A percentile compares a stretch with the other conserved stretches of the same genome.
phyloP scores from a whole-genome alignment of 2,113 vertebrate genomes.

The Ptilorrhoa leucosticta region DNA sequence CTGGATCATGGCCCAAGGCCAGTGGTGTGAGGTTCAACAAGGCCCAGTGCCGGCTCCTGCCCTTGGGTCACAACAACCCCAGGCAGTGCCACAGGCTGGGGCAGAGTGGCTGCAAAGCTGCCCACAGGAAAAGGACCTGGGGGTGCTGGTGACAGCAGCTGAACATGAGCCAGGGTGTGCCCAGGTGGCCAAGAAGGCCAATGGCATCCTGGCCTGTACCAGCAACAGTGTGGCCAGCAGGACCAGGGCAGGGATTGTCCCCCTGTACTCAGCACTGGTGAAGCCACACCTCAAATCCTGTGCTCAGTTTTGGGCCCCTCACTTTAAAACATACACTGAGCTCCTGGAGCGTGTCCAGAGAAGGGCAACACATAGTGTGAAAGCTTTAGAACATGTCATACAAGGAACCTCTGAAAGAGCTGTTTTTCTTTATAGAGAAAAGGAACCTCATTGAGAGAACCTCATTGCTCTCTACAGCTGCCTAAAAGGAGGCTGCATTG shows the following conservation, averaged over 20 bases:
- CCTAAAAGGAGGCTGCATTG: background rate
- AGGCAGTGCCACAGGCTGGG: background rate
- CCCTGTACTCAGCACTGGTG: background rate
- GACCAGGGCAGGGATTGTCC: background rate
- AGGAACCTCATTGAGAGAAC: background rate
- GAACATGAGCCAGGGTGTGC: background rate
- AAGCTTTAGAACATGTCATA: background rate
- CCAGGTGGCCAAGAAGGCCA: background rate
- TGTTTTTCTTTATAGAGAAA: background rate
- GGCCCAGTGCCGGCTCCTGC: background rate
- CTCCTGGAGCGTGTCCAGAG: accelerated
- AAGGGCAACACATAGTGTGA: background rate
- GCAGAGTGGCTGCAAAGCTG: background rate
- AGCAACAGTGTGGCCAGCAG: background rate
- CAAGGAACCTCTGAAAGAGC: background rate
- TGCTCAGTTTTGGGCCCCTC: accelerated
- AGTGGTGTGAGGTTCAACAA: background rate
- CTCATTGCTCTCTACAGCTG: background rate
- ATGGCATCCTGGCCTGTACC: background rate
- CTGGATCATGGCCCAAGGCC: background rate
- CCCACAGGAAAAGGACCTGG: background rate
- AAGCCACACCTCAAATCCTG: background rate
- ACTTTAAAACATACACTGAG: background rate
- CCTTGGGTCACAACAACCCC: background rate
- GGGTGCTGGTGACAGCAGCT: background rate